These are phyloP conservation scores for Eristalis pertinax DNA, from an alignment of 2,888 invertebrate species.

Conservation along the genomic window DNA sequence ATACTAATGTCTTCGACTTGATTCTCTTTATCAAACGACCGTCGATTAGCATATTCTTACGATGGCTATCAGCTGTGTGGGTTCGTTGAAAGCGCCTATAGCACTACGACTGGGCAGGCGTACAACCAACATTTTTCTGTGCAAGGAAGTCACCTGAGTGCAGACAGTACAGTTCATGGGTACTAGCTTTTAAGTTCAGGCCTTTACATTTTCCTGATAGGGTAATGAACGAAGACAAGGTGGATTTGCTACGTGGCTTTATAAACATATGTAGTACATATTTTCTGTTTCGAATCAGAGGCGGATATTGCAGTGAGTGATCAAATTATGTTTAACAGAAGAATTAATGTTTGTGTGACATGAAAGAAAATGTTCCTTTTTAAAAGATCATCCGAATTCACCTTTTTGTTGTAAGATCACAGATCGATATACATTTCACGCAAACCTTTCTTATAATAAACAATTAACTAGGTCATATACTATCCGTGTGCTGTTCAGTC, in stretches of 20 bases:
- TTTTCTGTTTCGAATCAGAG: not conserved
- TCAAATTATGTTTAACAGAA: too few species aligned
- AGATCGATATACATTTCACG: not conserved
- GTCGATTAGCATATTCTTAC: constrained; percentile 61
- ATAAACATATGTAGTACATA: not conserved
- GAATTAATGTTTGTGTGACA: too few species aligned
- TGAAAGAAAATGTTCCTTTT: too few species aligned
- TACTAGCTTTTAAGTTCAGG: constrained; percentile 37
- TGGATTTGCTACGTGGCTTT: constrained; percentile 11
- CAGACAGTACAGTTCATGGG: constrained; percentile 56
- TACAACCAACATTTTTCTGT: constrained; percentile 22
- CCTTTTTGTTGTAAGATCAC: too few species aligned
- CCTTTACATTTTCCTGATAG: constrained; percentile 38
- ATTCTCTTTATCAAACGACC: constrained; percentile 39
- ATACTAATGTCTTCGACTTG: constrained; percentile 55
- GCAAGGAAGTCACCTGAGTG: constrained; percentile 55
- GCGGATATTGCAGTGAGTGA: too few species aligned
- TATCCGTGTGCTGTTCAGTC: not conserved
- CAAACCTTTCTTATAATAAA: not conserved
- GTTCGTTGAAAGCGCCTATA: constrained; percentile 54
- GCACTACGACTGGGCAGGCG: constrained; percentile 20
- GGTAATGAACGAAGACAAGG: constrained; percentile 56
- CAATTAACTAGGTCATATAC: not conserved
- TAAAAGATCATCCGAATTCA: too few species aligned
- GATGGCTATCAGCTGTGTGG: constrained; percentile 64